Evolutionary conservation across 2,113 vertebrate genomes (phyloP), one percentile per base, ranked within the genome.

Genomic region (Podarcis cretensis): DNA sequence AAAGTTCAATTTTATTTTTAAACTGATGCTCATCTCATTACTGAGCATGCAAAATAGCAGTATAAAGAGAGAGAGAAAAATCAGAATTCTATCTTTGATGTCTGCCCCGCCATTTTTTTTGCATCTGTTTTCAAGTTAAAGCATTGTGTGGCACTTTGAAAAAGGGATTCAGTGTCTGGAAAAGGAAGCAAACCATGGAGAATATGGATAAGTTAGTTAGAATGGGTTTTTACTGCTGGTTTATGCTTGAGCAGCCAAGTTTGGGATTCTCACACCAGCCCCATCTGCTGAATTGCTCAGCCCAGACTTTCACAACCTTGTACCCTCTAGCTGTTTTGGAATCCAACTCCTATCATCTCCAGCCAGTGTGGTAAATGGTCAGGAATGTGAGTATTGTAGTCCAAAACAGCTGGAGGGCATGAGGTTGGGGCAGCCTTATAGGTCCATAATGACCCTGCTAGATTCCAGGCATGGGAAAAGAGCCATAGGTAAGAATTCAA

Each of bases 1-100:
- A 76, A 74, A 90, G 12, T n/a, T 71, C 27, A 87, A 66, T 3
- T 80, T 77, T 86, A 20, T 78, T 40, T 75, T 90, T 90, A 77
- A 2, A 59, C 5, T 89, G 83, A 82, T 74, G 14, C 0, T 85
- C 79, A 86, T 65, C 1, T 80, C 74, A 84, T 23, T 74, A 83
- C 13, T 32, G 68, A 69, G 87, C 63, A 69, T 84, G 73, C 74
- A 89, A 84, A 54, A 78, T 59, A 89, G 9, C 23, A 69, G 40
- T 77, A 25, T 68, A 54, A 20, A n/a, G 30, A 20, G 68, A 25
- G 10, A 12, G 10, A 54, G 0, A 54, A 48, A 68, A 27, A 84
- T 25, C 14, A 69, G n/a, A 78, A 37, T 73, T 80, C 59, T 83
- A 63, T 74, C 48, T 75, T 73, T 87, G 54, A 74, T 82, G 25